These are phyloP conservation scores for Pherbina coryleti DNA, from an alignment of 2,888 invertebrate genomes.

Conservation along the genomic window DNA sequence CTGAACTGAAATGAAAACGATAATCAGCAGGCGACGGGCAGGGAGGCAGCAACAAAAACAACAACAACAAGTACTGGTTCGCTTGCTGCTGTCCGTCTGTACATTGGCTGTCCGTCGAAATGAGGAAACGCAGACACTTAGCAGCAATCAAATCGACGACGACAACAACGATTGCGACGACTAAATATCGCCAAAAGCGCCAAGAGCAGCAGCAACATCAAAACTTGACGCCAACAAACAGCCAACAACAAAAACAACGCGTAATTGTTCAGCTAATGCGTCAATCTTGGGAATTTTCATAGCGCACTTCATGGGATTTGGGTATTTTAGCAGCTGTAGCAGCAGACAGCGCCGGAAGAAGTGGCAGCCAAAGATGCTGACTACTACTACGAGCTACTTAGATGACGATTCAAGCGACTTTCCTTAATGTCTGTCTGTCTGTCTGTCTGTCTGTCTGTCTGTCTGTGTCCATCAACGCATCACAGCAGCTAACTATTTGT, in stretches of 20 bases:
- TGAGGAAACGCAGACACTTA: constrained; percentile 5
- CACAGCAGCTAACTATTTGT: neutral
- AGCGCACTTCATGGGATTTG: neutral
- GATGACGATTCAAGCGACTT: neutral
- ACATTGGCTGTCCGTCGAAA: neutral
- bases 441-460: neutral
- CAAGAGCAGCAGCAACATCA: neutral
- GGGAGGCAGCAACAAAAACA: constrained; percentile 9
- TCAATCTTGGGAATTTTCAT: neutral
- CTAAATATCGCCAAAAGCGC: constrained; percentile 8
- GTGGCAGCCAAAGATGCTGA: neutral
- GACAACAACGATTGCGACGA: neutral
- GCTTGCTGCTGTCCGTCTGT: neutral
- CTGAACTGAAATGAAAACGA: constrained; percentile 17
- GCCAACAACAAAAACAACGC: neutral
- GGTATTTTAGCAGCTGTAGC: neutral
- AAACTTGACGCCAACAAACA: neutral
- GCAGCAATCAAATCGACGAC: neutral
- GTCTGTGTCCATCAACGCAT: neutral
- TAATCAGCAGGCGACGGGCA: constrained; percentile 1
- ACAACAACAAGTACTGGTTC: neutral
- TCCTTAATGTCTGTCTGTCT: neutral
- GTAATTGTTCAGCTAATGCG: constrained; percentile 1
- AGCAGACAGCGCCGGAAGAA: neutral
- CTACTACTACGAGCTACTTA: neutral